Percentiles rank a stretch among this genome's conserved stretches.
Conservation (phyloP, 2,797 vertebrate species). For the Thamnophis elegans region DNA sequence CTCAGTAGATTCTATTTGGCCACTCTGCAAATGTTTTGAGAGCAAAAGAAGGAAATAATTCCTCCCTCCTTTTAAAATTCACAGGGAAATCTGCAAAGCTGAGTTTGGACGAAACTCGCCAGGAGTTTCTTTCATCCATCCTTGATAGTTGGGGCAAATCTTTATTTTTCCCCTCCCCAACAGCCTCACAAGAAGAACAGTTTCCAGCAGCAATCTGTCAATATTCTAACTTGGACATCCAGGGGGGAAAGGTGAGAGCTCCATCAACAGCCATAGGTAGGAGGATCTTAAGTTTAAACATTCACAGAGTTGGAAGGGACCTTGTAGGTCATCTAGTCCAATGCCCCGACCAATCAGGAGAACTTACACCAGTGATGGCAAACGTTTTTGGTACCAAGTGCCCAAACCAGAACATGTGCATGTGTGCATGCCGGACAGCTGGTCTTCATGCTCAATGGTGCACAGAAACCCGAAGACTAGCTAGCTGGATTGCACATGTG, state of each 20-base stretch:
- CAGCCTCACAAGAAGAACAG: background rate
- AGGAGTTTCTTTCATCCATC: background rate
- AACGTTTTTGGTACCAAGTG: too few species aligned
- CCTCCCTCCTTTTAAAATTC: background rate
- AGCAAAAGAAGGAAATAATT: background rate
- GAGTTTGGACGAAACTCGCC: background rate
- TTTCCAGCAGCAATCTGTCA: background rate
- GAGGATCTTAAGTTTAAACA: background rate
- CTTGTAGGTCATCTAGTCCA: too few species aligned
- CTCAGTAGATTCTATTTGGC: background rate
- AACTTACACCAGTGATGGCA: too few species aligned
- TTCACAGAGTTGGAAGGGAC: too few species aligned
- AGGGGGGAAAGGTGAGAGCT: background rate
- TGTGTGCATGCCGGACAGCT: too few species aligned
- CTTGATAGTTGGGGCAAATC: background rate
- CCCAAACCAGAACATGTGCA: too few species aligned
- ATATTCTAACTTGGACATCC: background rate
- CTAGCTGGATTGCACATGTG: too few species aligned
- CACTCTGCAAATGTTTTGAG: too few species aligned
- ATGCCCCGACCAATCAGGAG: too few species aligned
- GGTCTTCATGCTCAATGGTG: too few species aligned
- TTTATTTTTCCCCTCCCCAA: background rate
- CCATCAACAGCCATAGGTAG: background rate
- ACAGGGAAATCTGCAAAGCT: background rate
- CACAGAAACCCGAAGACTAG: too few species aligned